Conservation (phyloP, 2,113 vertebrate genomes). For the Malurus alboscapulatus region DNA sequence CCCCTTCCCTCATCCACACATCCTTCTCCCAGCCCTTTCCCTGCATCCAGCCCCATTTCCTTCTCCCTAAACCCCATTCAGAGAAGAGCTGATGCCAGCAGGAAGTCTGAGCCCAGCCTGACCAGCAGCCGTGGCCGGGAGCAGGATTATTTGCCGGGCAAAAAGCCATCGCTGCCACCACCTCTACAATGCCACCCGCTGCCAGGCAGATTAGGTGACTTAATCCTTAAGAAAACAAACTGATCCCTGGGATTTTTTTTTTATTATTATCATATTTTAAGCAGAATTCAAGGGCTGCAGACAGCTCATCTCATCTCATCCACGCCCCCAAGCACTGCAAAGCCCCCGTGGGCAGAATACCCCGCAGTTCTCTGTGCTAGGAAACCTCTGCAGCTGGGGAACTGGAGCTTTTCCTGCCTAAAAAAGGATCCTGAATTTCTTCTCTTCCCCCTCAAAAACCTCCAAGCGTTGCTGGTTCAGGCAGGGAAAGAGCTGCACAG, state of each 20-base stretch:
- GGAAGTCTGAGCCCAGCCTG: background rate
- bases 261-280: background rate
- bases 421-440: background rate
- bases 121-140: fast-evolving
- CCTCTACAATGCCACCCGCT: background rate
- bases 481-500: background rate
- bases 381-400: background rate
- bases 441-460: fast-evolving
- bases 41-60: background rate
- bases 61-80: background rate
- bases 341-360: fast-evolving
- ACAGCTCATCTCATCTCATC: background rate
- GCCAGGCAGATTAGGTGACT: background rate
- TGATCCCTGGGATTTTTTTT: background rate
- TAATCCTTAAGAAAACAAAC: constrained; percentile 26
- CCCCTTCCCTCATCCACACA: background rate
- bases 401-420: background rate
- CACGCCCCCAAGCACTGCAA: too few relatives aligned
- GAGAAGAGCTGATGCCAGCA: background rate
- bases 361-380: fast-evolving
- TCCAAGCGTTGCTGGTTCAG: background rate
- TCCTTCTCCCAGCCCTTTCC: background rate
- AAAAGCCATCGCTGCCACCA: background rate
- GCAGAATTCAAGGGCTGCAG: background rate
- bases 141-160: background rate